Evolutionary conservation across 2,888 invertebrate genomes (phyloP), one percentile per base, ranked within the genome.

Genomic region (Cyclophora punctaria): DNA sequence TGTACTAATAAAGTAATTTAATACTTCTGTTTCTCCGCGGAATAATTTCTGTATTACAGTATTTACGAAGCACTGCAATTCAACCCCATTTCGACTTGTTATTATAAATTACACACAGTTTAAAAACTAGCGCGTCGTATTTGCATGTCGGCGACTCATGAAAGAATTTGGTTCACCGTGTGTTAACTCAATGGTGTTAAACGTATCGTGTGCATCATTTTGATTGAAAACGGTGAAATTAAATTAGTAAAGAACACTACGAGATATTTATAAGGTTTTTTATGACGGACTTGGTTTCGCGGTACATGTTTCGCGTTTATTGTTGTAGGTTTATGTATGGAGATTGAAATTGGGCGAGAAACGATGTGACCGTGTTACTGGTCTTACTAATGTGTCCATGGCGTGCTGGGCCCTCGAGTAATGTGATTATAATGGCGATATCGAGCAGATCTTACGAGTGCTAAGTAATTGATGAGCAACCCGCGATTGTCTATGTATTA

Each of bases 321-420:
- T 69, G 67, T 62, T 37, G 45, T 45, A 44, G 37, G 53, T 56
- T 53, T 47, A 2, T 43, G 46, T 45, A 46, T 44, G 7, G 78
- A 33, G 33, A 6, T 44, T 66, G 62, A 81, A 83, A 83, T 85
- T 84, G 79, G 84, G 78, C 77, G 75, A 78, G 75, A 82, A 83
- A 80, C 69, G 72, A 77, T 75, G 83, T 86, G 83, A 87, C 87
- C 87, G 87, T 84, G 86, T 86, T 86, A 85, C 73, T 71, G 72
- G 68, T 72, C 71, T 63, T 69, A 66, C 79, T 86, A 87, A 87
- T 87, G 85, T 71, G 64, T 69, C 63, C 73, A 83, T 87, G 71
- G 84, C 87, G 86, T 87, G 87, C 78, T 69, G 67, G 64, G 70
- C 69, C 75, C 75, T 75, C 76, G 78, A 79, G 82, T 86, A 84